A percentile compares a stretch with the other conserved stretches of the same genome.
Conservation (phyloP, 2,797 vertebrate species). For the Gadopsis marmoratus region DNA sequence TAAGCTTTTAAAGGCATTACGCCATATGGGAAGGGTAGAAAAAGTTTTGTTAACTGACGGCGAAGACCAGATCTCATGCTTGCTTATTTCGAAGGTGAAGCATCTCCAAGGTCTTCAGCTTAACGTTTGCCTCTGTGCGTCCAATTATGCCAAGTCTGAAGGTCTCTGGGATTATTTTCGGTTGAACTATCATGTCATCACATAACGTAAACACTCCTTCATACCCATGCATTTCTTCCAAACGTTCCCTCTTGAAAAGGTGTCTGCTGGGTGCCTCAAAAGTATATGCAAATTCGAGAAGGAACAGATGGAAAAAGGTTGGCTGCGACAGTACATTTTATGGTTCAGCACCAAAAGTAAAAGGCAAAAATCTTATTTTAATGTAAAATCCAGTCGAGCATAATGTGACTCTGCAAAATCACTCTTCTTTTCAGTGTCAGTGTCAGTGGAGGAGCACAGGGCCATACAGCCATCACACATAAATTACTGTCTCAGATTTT, state of each 20-base stretch:
- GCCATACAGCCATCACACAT: neutral
- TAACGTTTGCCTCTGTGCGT: too few relatives aligned
- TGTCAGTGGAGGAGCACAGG: slow-evolving; percentile 18
- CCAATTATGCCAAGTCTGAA: too few relatives aligned
- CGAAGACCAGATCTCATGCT: too few relatives aligned
- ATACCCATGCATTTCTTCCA: too few relatives aligned
- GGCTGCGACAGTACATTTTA: slow-evolving; percentile 41
- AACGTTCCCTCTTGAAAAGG: neutral
- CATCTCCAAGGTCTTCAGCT: too few relatives aligned
- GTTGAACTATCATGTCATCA: too few relatives aligned
- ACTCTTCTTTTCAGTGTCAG: slow-evolving; percentile 6
- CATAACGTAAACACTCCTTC: too few relatives aligned
- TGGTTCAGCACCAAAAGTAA: slow-evolving; percentile 30
- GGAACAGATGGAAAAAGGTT: slow-evolving; percentile 33
- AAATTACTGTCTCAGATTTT: slow-evolving; percentile 4
- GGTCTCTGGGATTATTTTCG: too few relatives aligned
- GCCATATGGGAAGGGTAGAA: too few relatives aligned
- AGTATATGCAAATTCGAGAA: slow-evolving; percentile 24
- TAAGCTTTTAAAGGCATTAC: too few relatives aligned
- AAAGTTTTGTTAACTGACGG: too few relatives aligned
- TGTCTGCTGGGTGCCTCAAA: neutral
- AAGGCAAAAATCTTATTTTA: slow-evolving; percentile 29
- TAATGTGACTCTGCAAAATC: neutral
- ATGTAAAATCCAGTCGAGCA: slow-evolving; percentile 38
- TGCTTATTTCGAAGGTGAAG: too few relatives aligned